Conservation (phyloP, 2,113 vertebrate genomes). For the Bufo gargarizans region DNA sequence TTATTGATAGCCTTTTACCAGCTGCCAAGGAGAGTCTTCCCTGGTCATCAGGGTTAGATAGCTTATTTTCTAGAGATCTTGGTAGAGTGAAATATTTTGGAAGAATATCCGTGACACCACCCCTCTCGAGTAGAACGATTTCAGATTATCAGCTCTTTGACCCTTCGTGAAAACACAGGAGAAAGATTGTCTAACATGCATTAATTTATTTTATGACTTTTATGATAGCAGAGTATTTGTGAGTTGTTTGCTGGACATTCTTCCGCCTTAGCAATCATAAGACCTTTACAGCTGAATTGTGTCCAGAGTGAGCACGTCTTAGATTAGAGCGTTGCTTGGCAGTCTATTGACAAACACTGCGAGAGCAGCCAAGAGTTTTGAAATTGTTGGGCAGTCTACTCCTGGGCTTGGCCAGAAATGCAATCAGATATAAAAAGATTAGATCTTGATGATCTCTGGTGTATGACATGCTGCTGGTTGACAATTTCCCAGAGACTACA, state of each 20-base stretch:
- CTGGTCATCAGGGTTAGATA: not conserved
- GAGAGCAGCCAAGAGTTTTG: conserved; percentile 53
- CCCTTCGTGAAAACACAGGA: not conserved
- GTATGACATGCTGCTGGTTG: conserved; percentile 48
- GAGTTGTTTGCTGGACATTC: conserved; percentile 8
- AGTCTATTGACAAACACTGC: conserved; percentile 56
- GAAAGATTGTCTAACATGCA: conserved; percentile 8
- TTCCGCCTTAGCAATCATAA: conserved; percentile 8
- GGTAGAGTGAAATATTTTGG: not conserved
- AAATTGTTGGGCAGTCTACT: conserved; percentile 53
- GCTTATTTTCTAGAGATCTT: not conserved
- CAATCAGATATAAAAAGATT: conserved; percentile 58
- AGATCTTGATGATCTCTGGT: conserved; percentile 50
- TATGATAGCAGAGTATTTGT: not conserved
- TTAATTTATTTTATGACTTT: not conserved
- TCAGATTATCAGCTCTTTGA: conserved; percentile 13
- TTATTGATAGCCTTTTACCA: not conserved
- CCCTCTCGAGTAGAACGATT: not conserved
- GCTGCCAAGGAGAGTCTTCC: not conserved
- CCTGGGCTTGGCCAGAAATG: conserved; percentile 49
- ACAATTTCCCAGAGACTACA: conserved; percentile 51
- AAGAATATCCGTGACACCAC: not conserved
- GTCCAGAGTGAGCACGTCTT: conserved; percentile 41
- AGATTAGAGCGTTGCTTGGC: conserved; percentile 56
- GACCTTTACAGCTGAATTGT: conserved; percentile 46